Evolutionary conservation across 2,888 invertebrate genomes (phyloP), one percentile per base, ranked within the genome.

Genomic region (Brenthis hecate): DNA sequence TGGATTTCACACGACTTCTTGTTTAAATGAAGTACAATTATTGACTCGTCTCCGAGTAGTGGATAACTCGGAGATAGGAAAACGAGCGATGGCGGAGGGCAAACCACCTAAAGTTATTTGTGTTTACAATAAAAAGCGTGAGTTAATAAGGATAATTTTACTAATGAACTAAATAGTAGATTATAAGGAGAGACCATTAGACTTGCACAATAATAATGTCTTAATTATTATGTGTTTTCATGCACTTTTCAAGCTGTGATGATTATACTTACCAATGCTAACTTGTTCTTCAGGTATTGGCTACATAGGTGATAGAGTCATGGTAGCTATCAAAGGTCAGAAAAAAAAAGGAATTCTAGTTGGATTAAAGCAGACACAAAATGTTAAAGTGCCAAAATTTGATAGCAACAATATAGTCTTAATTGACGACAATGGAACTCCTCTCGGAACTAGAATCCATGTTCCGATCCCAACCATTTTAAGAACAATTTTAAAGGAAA

Each of bases 371-470:
- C 96, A 97, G 81, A 95, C 94, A 65, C 98, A 98, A 84, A 94
- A 94, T 67, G 87, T 95, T 0, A 96, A 96, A 85, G 94, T 98
- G 51, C 99, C 99, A 0, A 96, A 96, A 83, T 98, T 97, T 85
- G 99, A 99, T 85, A 97, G 96, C 80, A 99, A 99, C 85, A 99
- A 99, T 89, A 91, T 99, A 66, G 99, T 99, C 1, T 92, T 99
- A 0, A 96, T 99, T 55, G 99, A 99, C 81, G 98, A 99, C 80
- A 97, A 95, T 80, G 99, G 99, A 19, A 96, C 97, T 14, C 99
- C 99, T 0, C 88, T 99, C 4, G 99, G 99, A 19, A 99, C 98
- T 1, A 94, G 99, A 77, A 98, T 99, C 76, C 96, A 97, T 78
- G 98, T 97, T 1, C 99, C 99, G 0, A 96, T 99, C 72, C 99